These are phyloP conservation scores for Mastigias papua DNA, from an alignment of 30 jellyfish, hydroid and myxozoan species.

Conservation along the genomic window DNA sequence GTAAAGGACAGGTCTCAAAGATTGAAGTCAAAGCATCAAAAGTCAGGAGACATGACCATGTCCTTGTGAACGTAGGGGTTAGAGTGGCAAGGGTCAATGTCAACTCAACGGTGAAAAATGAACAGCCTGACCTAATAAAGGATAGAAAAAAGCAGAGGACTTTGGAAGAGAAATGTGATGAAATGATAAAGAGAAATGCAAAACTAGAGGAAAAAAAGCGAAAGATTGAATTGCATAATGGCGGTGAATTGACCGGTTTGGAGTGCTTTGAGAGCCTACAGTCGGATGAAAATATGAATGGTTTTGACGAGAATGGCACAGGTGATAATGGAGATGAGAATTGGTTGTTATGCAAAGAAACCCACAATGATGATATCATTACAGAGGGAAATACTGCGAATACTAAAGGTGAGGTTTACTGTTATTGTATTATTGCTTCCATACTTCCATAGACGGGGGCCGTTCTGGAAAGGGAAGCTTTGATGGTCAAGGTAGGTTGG, in stretches of 20 bases:
- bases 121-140: not conserved
- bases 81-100: not conserved
- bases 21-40: conserved; percentile 2
- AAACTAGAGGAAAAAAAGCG: conserved; percentile 51
- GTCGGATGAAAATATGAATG: conserved; percentile 30
- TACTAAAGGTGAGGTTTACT: too few species aligned
- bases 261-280: conserved; percentile 67
- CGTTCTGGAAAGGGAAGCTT: too few species aligned
- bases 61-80: conserved; percentile 11
- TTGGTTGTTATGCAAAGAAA: not conserved
- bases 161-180: not conserved
- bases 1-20: conserved; percentile 25
- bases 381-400: too few species aligned
- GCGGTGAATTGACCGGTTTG: conserved; percentile 53
- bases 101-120: not conserved
- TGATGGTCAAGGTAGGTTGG: too few species aligned
- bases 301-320: not conserved
- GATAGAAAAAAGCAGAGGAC: not conserved
- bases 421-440: too few species aligned
- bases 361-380: too few species aligned
- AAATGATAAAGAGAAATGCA: conserved; percentile 21
- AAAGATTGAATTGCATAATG: conserved; percentile 13
- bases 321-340: not conserved
- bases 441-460: too few species aligned
- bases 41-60: conserved; percentile 2